These are phyloP conservation scores for Ctenopoma kingsleyae DNA, from an alignment of 2,797 vertebrate genomes.

Conservation along the genomic window DNA sequence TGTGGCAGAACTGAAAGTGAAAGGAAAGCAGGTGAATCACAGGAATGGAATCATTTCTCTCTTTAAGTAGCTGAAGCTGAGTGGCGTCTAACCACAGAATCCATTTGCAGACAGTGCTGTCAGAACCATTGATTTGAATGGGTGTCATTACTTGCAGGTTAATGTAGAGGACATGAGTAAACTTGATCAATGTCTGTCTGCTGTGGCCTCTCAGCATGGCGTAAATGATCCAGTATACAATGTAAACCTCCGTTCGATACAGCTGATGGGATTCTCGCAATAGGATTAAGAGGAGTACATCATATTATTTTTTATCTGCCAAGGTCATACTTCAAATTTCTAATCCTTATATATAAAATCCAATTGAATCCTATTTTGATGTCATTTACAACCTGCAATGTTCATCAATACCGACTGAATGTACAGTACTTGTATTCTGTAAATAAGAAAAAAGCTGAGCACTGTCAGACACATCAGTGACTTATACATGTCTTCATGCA, in stretches of 20 bases:
- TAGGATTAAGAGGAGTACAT: slow-evolving; percentile 14
- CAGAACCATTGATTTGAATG: slow-evolving; percentile 54
- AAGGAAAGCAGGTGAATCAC: slow-evolving; percentile 48
- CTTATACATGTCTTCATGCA: no score
- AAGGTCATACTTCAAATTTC: background rate
- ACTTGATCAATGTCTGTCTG: slow-evolving; percentile 58
- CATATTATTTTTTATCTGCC: background rate
- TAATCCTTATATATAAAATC: background rate
- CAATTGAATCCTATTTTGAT: background rate
- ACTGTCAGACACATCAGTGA: no score
- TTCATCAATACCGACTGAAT: background rate
- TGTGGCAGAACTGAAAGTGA: slow-evolving; percentile 51
- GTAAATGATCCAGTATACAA: slow-evolving; percentile 35
- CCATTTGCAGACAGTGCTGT: slow-evolving; percentile 36
- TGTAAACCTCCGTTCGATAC: slow-evolving; percentile 31
- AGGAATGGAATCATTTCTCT: slow-evolving; percentile 48
- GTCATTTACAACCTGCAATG: background rate
- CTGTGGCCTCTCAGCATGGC: slow-evolving; percentile 29
- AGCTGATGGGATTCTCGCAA: slow-evolving; percentile 16
- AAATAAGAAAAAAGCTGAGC: no score
- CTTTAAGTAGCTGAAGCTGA: slow-evolving; percentile 35
- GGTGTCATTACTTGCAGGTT: slow-evolving; percentile 60
- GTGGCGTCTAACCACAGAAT: slow-evolving; percentile 39
- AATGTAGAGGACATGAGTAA: slow-evolving; percentile 60
- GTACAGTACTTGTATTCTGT: background rate